These are phyloP conservation scores for Riparia riparia DNA, from an alignment of 2,113 vertebrate species.

Conservation along the genomic window DNA sequence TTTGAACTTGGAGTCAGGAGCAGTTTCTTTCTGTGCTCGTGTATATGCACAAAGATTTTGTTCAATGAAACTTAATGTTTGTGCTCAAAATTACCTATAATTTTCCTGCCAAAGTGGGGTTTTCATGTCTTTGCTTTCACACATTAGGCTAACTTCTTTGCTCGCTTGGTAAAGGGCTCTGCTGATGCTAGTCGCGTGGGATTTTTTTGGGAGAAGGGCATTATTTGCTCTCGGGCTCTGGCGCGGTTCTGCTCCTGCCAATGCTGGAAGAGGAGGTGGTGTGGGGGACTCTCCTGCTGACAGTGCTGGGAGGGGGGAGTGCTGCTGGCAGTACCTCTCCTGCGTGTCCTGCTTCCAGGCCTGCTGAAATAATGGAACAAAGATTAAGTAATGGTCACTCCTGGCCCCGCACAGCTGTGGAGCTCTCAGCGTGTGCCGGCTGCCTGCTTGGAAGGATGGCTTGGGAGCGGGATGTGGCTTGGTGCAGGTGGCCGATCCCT, in stretches of 20 bases:
- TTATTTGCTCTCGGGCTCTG: fast-evolving
- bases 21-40: background rate
- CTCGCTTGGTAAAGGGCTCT: background rate
- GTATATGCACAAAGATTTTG: background rate
- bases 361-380: conserved; percentile 57
- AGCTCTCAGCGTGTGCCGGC: background rate
- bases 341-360: background rate
- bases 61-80: background rate
- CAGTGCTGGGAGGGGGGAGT: background rate
- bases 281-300: background rate
- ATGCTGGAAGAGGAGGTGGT: background rate
- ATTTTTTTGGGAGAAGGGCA: background rate
- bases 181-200: fast-evolving
- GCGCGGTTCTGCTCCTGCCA: background rate
- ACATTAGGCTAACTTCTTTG: background rate
- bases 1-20: background rate
- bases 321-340: background rate
- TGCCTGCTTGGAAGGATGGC: background rate
- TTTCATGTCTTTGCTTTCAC: background rate
- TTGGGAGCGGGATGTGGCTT: background rate
- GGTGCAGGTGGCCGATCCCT: background rate
- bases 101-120: background rate
- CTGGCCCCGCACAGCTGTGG: background rate
- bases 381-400: conserved; percentile 7
- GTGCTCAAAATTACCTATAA: background rate